Evolutionary conservation across 2,797 vertebrate genomes (phyloP).

Genomic region (Orientallactaga sibirica): DNA sequence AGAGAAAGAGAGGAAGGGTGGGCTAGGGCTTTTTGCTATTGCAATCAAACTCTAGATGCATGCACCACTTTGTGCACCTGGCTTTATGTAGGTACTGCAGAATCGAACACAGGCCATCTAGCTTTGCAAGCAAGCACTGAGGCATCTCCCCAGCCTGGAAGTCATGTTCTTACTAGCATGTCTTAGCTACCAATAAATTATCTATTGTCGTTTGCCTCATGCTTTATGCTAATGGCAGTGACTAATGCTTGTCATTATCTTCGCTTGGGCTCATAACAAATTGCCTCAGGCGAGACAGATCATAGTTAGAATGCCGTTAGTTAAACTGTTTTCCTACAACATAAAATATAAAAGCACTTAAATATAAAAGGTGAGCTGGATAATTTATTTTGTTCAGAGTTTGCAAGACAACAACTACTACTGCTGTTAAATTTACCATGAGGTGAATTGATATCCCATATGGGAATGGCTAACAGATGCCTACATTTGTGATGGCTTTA

Average conservation of each 20-base stretch:
- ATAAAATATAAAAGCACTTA: constrained; percentile 81
- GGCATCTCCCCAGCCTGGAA: constrained; percentile 32
- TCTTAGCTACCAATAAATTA: constrained; percentile 82
- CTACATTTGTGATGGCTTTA: neutral
- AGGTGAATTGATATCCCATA: constrained; percentile 67
- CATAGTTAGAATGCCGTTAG: constrained; percentile 81
- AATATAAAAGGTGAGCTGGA: constrained; percentile 77
- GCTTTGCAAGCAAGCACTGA: too few species aligned
- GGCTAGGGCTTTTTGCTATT: too few species aligned
- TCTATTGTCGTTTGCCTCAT: constrained; percentile 77
- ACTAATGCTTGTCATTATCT: constrained; percentile 86
- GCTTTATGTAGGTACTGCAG: too few species aligned
- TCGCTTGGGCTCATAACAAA: constrained; percentile 85
- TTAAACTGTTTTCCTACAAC: constrained; percentile 84
- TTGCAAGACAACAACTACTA: constrained; percentile 63
- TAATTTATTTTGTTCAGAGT: constrained; percentile 84
- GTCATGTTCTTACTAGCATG: constrained; percentile 82
- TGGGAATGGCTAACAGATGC: constrained; percentile 60
- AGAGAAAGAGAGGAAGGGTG: too few species aligned
- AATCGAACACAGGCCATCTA: too few species aligned
- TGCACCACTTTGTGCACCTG: too few species aligned
- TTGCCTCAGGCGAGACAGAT: constrained; percentile 82
- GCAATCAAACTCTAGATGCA: too few species aligned
- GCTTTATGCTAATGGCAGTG: constrained; percentile 84
- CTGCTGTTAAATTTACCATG: constrained; percentile 76